Conservation (phyloP, 2,113 vertebrate genomes). For the Thalassarche chlororhynchos region DNA sequence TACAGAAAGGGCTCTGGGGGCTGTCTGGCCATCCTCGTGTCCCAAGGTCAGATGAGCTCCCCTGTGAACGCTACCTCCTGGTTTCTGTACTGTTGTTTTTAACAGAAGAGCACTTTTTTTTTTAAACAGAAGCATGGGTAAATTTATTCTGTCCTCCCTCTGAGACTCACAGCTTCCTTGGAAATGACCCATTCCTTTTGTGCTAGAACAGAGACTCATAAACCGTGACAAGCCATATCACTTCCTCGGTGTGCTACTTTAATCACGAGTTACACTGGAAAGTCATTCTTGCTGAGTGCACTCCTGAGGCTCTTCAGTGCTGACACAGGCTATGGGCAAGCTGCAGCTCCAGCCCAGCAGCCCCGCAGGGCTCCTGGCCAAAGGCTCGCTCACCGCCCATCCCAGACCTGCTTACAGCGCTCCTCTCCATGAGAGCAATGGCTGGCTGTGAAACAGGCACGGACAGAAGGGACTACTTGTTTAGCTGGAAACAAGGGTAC, state of each 20-base stretch:
- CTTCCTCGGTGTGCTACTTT: background rate
- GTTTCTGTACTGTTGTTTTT: background rate
- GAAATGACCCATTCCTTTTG: background rate
- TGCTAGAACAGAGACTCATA: background rate
- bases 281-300: background rate
- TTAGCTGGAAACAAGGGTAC: background rate
- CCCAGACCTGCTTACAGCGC: too few relatives aligned
- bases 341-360: too few relatives aligned
- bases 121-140: background rate
- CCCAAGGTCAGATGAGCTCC: background rate
- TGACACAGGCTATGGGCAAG: background rate
- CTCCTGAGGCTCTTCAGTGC: too few relatives aligned
- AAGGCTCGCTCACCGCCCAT: rapidly evolving
- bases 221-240: background rate
- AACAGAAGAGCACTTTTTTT: background rate
- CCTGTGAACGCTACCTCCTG: background rate
- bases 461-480: background rate
- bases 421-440: rapidly evolving
- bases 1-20: background rate
- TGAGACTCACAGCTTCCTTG: background rate
- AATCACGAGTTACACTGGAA: background rate
- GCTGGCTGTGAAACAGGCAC: background rate
- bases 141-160: background rate
- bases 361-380: background rate
- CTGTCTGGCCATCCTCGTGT: background rate